Evolutionary conservation across 1,140 invertebrate genomes (phyloP).

Genomic region (Ectropis grisescens): DNA sequence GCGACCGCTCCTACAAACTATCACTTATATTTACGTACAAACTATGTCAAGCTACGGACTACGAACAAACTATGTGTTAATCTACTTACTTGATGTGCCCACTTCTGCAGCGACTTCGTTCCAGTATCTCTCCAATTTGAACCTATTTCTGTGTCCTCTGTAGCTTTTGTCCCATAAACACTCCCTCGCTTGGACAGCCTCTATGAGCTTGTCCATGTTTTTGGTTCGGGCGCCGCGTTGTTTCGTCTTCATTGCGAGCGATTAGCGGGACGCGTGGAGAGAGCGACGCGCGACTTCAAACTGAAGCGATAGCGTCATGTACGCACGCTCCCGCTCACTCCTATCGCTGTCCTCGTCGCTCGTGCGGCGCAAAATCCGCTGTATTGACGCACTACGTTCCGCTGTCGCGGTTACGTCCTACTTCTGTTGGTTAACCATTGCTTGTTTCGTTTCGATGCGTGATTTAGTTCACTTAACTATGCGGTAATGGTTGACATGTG

Average conservation of each 20-base stretch:
- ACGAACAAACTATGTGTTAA: too few species aligned
- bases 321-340: constrained; percentile 17
- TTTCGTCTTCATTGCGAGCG: constrained; percentile 51
- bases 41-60: too few species aligned
- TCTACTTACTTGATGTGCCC: constrained; percentile 56
- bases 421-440: too few species aligned
- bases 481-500: constrained; percentile 6
- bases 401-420: neutral
- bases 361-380: constrained; percentile 8
- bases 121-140: constrained; percentile 61
- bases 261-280: constrained; percentile 20
- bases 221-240: constrained; percentile 37
- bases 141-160: constrained; percentile 52
- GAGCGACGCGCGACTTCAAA: constrained; percentile 28
- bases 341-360: constrained; percentile 36
- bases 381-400: neutral
- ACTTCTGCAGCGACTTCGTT: constrained; percentile 59
- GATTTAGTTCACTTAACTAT: constrained; percentile 28
- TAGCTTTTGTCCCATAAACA: constrained; percentile 62
- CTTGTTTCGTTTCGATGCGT: too few species aligned
- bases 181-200: constrained; percentile 54
- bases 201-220: constrained; percentile 59
- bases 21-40: too few species aligned
- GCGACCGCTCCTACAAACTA: too few species aligned
- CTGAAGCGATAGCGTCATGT: constrained; percentile 23